Evolutionary conservation across 2,888 invertebrate genomes (phyloP).

Genomic region (Falcaria lacertinaria): DNA sequence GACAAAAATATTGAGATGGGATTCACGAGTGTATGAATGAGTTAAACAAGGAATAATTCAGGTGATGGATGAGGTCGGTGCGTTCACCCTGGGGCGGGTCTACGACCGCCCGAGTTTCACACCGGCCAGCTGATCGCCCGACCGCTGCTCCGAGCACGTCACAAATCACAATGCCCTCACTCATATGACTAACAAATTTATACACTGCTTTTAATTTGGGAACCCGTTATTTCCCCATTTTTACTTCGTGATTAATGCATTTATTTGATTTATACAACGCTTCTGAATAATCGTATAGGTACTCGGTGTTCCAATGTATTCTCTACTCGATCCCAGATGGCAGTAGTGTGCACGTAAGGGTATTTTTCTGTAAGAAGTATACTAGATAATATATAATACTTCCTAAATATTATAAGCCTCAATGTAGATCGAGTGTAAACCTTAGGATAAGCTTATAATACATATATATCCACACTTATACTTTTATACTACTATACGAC

Average conservation of each 20-base stretch:
- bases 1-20: constrained; percentile 64
- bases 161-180: constrained; percentile 32
- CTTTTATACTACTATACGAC: too few relatives aligned
- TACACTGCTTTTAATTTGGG: constrained; percentile 22
- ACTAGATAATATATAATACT: too few relatives aligned
- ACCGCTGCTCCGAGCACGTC: constrained; percentile 30
- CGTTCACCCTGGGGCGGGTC: constrained; percentile 62
- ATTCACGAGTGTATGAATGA: constrained; percentile 59
- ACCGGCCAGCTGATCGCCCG: constrained; percentile 58
- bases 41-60: constrained; percentile 69
- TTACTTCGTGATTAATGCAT: background rate
- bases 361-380: too few relatives aligned
- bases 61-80: constrained; percentile 52
- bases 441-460: too few relatives aligned
- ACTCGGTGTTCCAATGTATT: too few relatives aligned
- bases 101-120: constrained; percentile 69
- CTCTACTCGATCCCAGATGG: too few relatives aligned
- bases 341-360: too few relatives aligned
- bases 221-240: constrained; percentile 39
- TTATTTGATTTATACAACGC: background rate
- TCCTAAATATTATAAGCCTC: too few relatives aligned
- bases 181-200: constrained; percentile 44
- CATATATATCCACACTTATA: too few relatives aligned
- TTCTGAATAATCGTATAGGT: too few relatives aligned
- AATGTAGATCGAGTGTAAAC: too few relatives aligned